Evolutionary conservation across 2,888 invertebrate genomes (phyloP).

Genomic region (Notocelia uddmanniana): DNA sequence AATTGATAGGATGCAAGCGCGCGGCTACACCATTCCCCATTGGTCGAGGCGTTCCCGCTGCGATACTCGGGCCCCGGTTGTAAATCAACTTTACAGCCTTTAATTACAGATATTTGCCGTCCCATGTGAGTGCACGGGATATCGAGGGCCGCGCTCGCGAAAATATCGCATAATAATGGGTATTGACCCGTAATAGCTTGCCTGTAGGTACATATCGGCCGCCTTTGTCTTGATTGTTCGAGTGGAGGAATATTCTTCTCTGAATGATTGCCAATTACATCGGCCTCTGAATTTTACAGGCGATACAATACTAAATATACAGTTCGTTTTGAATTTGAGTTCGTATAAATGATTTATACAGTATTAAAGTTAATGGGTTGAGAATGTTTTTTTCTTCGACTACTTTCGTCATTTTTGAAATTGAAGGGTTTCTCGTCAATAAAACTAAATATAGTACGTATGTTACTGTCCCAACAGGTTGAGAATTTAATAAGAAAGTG

Average conservation of each 20-base stretch:
- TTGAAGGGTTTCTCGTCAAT: constrained; percentile 6
- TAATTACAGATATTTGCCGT: constrained; percentile 86
- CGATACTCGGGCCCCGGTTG: constrained; percentile 79
- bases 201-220: constrained; percentile 83
- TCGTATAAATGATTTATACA: constrained; percentile 80
- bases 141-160: constrained; percentile 84
- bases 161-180: constrained; percentile 86
- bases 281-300: constrained; percentile 81
- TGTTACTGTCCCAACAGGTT: constrained; percentile 9
- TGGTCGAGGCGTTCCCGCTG: constrained; percentile 79
- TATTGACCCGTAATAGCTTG: constrained; percentile 84
- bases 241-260: constrained; percentile 79
- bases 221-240: constrained; percentile 84
- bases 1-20: constrained; percentile 79
- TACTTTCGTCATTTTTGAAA: constrained; percentile 13
- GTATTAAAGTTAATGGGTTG: constrained; percentile 68
- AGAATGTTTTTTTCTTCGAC: constrained; percentile 57
- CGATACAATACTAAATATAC: constrained; percentile 75
- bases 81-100: constrained; percentile 86
- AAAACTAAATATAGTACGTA: constrained; percentile 8
- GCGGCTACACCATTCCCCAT: constrained; percentile 66
- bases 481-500: constrained; percentile 67
- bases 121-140: constrained; percentile 81
- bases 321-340: constrained; percentile 75
- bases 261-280: constrained; percentile 85